These are phyloP conservation scores for Popillia japonica DNA, from an alignment of 1,140 invertebrate genomes.

Conservation along the genomic window DNA sequence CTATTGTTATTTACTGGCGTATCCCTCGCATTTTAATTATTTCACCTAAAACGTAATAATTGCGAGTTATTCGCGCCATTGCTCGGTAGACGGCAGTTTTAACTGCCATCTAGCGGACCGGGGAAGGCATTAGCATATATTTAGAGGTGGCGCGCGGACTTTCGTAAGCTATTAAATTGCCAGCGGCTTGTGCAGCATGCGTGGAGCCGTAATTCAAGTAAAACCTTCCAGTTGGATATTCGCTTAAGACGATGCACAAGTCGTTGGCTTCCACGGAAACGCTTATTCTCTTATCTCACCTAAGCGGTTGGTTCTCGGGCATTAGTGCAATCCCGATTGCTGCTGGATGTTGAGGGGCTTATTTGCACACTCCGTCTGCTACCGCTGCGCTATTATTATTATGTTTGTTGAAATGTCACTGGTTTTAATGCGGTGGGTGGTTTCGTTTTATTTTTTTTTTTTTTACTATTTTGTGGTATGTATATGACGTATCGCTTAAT, in stretches of 20 bases:
- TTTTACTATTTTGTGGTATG: no score
- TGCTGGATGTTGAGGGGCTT: not conserved
- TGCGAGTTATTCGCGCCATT: not conserved
- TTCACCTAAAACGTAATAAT: conserved; percentile 19
- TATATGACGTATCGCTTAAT: no score
- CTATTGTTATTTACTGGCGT: not conserved
- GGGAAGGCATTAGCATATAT: not conserved
- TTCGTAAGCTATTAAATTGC: not conserved
- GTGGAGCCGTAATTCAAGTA: not conserved
- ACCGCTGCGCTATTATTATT: no score
- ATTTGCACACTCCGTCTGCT: not conserved
- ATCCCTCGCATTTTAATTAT: not conserved
- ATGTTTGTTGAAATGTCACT: no score
- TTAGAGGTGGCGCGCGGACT: not conserved
- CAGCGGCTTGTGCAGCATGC: not conserved
- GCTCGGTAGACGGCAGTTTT: not conserved
- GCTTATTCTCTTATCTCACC: not conserved
- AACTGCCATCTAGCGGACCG: not conserved
- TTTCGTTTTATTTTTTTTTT: no score
- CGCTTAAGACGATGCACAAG: not conserved
- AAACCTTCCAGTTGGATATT: not conserved
- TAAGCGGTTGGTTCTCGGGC: not conserved
- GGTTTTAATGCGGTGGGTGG: no score
- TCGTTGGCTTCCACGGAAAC: not conserved
- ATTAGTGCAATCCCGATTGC: not conserved